phyloP scores from a whole-genome alignment of 2,797 vertebrate species.

The Heliangelus exortis region DNA sequence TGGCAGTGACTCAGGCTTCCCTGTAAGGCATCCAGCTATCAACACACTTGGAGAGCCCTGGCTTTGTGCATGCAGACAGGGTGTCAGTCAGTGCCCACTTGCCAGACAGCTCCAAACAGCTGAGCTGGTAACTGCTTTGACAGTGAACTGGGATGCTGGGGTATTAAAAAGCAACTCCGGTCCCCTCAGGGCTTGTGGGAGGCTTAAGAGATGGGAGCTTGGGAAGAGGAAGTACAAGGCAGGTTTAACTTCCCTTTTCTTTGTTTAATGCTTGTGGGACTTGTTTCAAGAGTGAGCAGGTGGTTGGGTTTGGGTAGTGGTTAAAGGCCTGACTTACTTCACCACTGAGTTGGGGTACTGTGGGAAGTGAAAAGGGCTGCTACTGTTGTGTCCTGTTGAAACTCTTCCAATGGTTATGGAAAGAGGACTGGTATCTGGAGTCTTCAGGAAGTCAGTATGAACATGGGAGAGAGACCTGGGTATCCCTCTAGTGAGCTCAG shows the following conservation, averaged over 20 bases:
- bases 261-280: neutral
- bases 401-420: neutral
- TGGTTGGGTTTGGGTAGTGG: neutral
- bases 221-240: neutral
- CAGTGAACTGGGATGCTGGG: neutral
- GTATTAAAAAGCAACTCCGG: neutral
- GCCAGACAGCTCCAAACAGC: slow-evolving; percentile 2
- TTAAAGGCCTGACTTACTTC: neutral
- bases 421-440: neutral
- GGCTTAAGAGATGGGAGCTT: neutral
- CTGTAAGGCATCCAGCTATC: slow-evolving; percentile 58
- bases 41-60: slow-evolving; percentile 2
- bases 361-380: neutral
- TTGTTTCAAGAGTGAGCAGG: neutral
- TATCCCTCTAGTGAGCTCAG: neutral
- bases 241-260: neutral
- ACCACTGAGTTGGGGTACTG: neutral
- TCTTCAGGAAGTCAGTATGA: neutral
- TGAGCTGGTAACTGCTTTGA: neutral
- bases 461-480: neutral
- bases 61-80: slow-evolving; percentile 17
- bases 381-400: neutral
- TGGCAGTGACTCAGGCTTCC: slow-evolving; percentile 58
- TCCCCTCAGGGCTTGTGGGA: neutral
- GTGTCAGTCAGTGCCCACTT: slow-evolving; percentile 44